Evolutionary conservation across 2,113 vertebrate species (phyloP).

Genomic region (Triplophysa siluroides): DNA sequence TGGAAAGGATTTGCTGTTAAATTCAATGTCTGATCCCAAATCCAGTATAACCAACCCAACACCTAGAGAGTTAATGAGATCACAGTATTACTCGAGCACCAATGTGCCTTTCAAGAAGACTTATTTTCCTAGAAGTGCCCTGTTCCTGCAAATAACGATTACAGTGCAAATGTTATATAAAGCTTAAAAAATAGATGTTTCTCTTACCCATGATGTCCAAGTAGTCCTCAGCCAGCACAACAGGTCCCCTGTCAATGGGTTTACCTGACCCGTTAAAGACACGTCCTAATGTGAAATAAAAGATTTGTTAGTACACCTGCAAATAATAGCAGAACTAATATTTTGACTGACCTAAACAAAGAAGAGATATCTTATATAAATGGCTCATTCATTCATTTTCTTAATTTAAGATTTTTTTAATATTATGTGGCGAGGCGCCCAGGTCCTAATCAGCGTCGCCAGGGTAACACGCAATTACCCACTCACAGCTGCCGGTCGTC

Average conservation of each 20-base stretch:
- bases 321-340: background rate
- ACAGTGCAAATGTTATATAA: background rate
- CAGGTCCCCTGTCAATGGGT: constrained; percentile 80
- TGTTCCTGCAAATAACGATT: constrained; percentile 6
- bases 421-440: too few species aligned
- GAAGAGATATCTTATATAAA: too few species aligned
- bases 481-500: too few species aligned
- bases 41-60: background rate
- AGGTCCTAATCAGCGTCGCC: too few species aligned
- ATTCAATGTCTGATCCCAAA: background rate
- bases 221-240: constrained; percentile 80
- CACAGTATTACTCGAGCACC: background rate
- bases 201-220: constrained; percentile 81
- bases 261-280: constrained; percentile 83
- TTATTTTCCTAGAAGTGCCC: background rate
- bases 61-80: background rate
- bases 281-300: constrained; percentile 67
- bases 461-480: too few species aligned
- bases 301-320: background rate
- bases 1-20: background rate
- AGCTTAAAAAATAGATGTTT: background rate
- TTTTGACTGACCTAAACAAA: background rate
- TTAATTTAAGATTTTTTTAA: too few species aligned
- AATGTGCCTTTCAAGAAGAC: background rate
- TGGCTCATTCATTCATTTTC: too few species aligned